Percentiles rank a stretch among this genome's conserved stretches.
Evolutionary conservation across 2,797 vertebrate genomes (phyloP).

Genomic region (Hemibagrus guttatus): DNA sequence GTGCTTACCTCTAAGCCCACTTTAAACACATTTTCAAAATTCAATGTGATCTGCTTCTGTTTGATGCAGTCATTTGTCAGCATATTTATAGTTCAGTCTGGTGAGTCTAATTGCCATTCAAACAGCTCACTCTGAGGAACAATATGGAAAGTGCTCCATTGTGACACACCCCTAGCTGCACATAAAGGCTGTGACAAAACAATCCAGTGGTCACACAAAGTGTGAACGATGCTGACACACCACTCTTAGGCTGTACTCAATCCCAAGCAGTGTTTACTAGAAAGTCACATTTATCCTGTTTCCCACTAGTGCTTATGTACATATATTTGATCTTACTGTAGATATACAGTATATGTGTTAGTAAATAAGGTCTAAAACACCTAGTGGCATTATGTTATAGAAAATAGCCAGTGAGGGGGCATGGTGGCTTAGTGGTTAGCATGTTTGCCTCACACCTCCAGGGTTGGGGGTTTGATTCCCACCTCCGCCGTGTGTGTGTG

Average conservation of each 20-base stretch:
- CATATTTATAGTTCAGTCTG: background rate
- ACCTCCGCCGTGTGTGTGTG: no score
- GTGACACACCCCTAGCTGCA: background rate
- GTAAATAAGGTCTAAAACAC: no score
- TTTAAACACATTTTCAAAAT: background rate
- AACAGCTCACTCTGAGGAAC: background rate
- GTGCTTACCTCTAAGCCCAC: background rate
- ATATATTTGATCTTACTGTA: no score
- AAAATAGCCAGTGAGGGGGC: no score
- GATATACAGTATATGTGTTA: background rate
- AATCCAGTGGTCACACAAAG: conserved; percentile 18
- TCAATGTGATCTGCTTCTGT: background rate
- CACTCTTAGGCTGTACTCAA: background rate
- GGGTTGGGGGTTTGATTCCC: no score
- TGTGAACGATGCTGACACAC: background rate
- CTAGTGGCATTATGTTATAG: background rate
- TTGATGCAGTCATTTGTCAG: background rate
- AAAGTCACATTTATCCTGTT: background rate
- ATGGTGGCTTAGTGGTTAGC: no score
- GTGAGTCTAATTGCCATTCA: background rate
- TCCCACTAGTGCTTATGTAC: background rate
- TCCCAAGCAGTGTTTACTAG: background rate
- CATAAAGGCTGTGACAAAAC: conserved; percentile 7
- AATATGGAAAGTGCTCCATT: conserved; percentile 25
- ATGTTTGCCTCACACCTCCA: no score